phyloP scores from a whole-genome alignment of 1,140 invertebrate species.

The Drosophila sproati region DNA sequence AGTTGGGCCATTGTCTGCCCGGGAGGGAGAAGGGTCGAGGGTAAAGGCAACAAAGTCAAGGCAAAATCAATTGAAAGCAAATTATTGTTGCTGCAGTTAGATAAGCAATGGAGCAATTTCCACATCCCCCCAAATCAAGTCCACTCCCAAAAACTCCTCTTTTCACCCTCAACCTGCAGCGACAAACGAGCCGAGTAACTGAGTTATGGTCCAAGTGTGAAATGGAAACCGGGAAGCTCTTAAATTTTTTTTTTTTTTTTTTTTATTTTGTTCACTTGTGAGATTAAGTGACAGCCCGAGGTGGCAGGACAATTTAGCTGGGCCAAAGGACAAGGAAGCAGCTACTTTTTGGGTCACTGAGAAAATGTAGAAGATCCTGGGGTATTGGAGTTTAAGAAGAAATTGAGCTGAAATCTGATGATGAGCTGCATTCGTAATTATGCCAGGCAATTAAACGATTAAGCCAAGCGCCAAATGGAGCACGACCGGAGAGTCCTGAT shows the following conservation, averaged over 20 bases:
- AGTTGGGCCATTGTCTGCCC: background rate
- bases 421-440: conserved; percentile 83
- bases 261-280: background rate
- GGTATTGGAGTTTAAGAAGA: conserved; percentile 12
- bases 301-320: conserved; percentile 39
- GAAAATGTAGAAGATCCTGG: background rate
- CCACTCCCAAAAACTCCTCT: background rate
- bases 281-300: conserved; percentile 34
- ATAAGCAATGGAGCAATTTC: conserved; percentile 56
- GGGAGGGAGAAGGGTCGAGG: background rate
- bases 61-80: conserved; percentile 81
- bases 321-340: conserved; percentile 33
- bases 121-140: background rate
- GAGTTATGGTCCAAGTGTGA: conserved; percentile 53
- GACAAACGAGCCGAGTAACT: conserved; percentile 11
- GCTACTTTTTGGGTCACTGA: conserved; percentile 50
- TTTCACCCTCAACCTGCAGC: background rate
- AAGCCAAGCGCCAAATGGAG: conserved; percentile 47
- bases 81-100: conserved; percentile 81
- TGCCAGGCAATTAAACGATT: conserved; percentile 82
- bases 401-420: conserved; percentile 79
- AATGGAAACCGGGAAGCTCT: conserved; percentile 33
- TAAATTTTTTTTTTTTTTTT: conserved; percentile 24
- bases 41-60: conserved; percentile 34
- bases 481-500: conserved; percentile 8